Evolutionary conservation across 2,113 vertebrate species (phyloP), one percentile per base, ranked within the genome.

Genomic region (Saccopteryx bilineata): DNA sequence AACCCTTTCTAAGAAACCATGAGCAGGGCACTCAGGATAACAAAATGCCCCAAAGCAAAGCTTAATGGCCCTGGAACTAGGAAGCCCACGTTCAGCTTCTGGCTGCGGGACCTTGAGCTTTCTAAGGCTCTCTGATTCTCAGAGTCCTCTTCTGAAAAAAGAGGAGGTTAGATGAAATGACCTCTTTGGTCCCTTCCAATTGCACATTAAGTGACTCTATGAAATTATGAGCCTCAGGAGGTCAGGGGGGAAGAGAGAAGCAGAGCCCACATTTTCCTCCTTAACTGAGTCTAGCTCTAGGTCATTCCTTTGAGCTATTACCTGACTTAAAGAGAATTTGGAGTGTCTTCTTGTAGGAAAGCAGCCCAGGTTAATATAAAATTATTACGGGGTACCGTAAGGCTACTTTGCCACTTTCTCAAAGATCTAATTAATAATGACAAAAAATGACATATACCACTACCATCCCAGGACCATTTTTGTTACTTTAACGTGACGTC

Each of bases 141-240:
- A 85, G 48, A 92, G 18, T 75, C 65, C 23, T 81, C 65, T 87
- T 90, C 80, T 7, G 46, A 65, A 79, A 80, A 54, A 58, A 28
- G 39, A 86, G 24, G 17, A 84, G 52, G 5, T 1, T 81, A 18
- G 23, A 71, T 3, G 65, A 19, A 23, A 46, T 14, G n/a, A 65
- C 28, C 9, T 66, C 48, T 61, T 48, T 1, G 0, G 21, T 85
- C 14, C 17, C 26, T 65, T 24, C 93, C 33, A 74, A 87, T 0
- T 31, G 61, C 33, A 74, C 15, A 60, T 69, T 31, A 92, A 89
- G 33, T 9, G 1, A 75, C 18, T 69, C 39, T 56, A 26, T 24
- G 52, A 89, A 94, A 91, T 78, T n/a, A 81, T 26, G 28, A 83
- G 14, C 23, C 26, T 84, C 78, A 56, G 48, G 50, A 96, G 23